These are phyloP conservation scores for Coccyzus lansbergi DNA, from an alignment of 2,797 vertebrate species.

Conservation along the genomic window DNA sequence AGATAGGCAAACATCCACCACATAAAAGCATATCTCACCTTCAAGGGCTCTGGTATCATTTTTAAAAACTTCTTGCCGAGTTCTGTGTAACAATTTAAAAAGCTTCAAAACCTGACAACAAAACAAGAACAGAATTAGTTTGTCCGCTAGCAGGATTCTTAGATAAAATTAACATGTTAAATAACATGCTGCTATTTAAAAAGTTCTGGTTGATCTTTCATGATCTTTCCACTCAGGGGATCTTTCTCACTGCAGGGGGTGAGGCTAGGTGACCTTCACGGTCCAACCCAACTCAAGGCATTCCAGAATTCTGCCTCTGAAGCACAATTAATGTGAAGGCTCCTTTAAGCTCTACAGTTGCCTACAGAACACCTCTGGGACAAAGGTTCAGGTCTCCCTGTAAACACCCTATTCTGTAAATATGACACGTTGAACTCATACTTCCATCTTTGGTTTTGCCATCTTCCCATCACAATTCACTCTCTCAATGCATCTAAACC, in stretches of 20 bases:
- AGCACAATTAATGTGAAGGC: too few relatives aligned
- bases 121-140: neutral
- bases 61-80: constrained; percentile 89
- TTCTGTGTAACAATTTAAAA: constrained; percentile 91
- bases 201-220: neutral
- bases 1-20: neutral
- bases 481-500: neutral
- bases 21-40: constrained; percentile 74
- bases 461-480: too few relatives aligned
- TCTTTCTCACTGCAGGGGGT: too few relatives aligned
- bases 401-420: neutral
- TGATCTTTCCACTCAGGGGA: neutral
- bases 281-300: too few relatives aligned
- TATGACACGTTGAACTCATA: accelerated
- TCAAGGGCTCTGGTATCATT: constrained; percentile 86
- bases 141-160: neutral
- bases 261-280: too few relatives aligned
- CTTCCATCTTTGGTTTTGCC: too few relatives aligned
- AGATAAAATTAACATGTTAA: neutral
- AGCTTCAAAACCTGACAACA: constrained; percentile 83
- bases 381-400: accelerated
- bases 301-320: neutral
- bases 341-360: neutral
- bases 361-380: neutral
- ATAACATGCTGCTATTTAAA: neutral